phyloP scores from a whole-genome alignment of 2,888 invertebrate species.

The Argyra leucocephala region DNA sequence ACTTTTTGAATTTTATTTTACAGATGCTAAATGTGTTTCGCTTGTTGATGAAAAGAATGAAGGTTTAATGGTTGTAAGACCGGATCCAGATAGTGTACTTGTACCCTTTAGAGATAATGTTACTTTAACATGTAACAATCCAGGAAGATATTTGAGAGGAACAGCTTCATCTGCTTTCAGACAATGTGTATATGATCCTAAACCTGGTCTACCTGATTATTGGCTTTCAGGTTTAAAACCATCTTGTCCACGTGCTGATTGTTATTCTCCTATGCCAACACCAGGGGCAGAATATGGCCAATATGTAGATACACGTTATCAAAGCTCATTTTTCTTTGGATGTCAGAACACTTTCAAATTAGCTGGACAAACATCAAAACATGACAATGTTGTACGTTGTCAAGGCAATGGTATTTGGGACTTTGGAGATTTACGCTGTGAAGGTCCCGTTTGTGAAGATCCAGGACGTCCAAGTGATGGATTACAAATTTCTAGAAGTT shows the following conservation, averaged over 20 bases:
- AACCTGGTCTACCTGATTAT: constrained; percentile 78
- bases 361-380: constrained; percentile 82
- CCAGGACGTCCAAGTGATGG: constrained; percentile 92
- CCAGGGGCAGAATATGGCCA: constrained; percentile 91
- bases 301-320: constrained; percentile 77
- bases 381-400: constrained; percentile 86
- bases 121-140: constrained; percentile 68
- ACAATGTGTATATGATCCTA: constrained; percentile 93
- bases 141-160: constrained; percentile 67
- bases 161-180: constrained; percentile 78
- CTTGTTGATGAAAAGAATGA: constrained; percentile 81
- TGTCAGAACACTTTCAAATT: constrained; percentile 92
- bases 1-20: neutral
- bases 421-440: constrained; percentile 85
- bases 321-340: constrained; percentile 90
- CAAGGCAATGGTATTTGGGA: constrained; percentile 93
- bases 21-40: constrained; percentile 83
- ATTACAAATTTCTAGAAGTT: constrained; percentile 70
- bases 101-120: constrained; percentile 86
- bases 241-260: constrained; percentile 79
- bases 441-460: constrained; percentile 94
- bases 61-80: constrained; percentile 66
- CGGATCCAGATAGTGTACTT: constrained; percentile 71
- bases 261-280: constrained; percentile 82
- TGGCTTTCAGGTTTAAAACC: constrained; percentile 82